These are phyloP conservation scores for Polypterus bichir DNA, from an alignment of 2,113 vertebrate species.

Conservation along the genomic window DNA sequence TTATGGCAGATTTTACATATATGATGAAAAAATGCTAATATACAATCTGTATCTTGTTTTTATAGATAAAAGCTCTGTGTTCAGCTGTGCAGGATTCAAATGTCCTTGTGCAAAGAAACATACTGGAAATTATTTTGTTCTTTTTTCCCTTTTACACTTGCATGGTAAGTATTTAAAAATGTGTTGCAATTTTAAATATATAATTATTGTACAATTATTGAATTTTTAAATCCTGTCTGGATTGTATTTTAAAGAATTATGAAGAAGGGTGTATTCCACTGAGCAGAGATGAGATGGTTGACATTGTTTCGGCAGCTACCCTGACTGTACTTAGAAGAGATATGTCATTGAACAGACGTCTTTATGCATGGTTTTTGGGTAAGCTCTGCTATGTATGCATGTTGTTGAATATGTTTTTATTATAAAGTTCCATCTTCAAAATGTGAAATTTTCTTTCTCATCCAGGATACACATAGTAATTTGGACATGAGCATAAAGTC, in stretches of 20 bases:
- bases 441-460: no score
- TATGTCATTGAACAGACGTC: constrained; percentile 90
- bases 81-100: constrained; percentile 80
- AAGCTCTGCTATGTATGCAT: constrained; percentile 4
- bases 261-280: constrained; percentile 47
- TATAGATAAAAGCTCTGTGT: constrained; percentile 70
- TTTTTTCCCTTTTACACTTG: constrained; percentile 79
- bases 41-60: neutral
- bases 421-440: no score
- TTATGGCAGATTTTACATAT: no score
- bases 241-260: constrained; percentile 46
- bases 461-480: no score
- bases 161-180: constrained; percentile 50
- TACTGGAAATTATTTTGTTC: constrained; percentile 79
- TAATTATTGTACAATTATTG: neutral
- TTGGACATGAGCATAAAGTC: no score
- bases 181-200: neutral
- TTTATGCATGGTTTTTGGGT: constrained; percentile 93
- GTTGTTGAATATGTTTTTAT: no score
- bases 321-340: constrained; percentile 85
- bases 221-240: neutral
- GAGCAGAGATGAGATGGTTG: constrained; percentile 49
- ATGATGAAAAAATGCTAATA: neutral
- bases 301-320: constrained; percentile 65
- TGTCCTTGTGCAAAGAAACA: constrained; percentile 87